Base-by-base conservation (phyloP, 2,888 invertebrate species). In the Cybosia mesomella region DNA sequence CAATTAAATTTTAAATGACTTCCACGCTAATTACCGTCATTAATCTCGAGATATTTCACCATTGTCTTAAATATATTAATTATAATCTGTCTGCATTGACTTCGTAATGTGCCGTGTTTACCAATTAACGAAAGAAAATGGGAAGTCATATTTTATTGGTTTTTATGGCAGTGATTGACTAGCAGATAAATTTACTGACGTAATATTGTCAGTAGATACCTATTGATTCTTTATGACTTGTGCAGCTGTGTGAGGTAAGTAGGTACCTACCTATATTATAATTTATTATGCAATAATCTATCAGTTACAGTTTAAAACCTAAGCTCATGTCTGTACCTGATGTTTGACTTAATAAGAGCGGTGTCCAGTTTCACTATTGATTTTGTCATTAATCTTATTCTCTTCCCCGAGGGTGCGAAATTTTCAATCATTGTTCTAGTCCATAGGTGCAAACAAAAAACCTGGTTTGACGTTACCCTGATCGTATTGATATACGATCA, bases 101-200 rank as follows among this genome's bases (percentile, higher is more conserved):
- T 72, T 62, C 28, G 32, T 61, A 59, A 58, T 49, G 49, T 49
- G 49, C 49, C 49, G 49, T n/a, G 34, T 49, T 61, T 61, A 11
- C n/a, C 8, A 61, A 28, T n/a, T 18, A 62, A 54, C 28, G 22
- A 39, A 59, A 22, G 4, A 58, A 53, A 68, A 24, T 18, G 13
- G 57, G 53, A 43, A 64, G 39, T 66, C 39, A 55, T 58, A 57
- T 68, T 67, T 66, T 66, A 61, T 57, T 75, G 68, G 76, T 74
- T 74, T 67, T 71, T 74, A 67, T 70, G 68, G 70, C 59, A 71
- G 69, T 74, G 64, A 74, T 77, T 73, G 73, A 66, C 64, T 71
- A 78, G 83, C 82, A 74, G 68, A 86, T 82, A 85, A 85, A 87
- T 87, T 72, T 69, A 71, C 69, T 72, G 83, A 75, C 79, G 59